These are phyloP conservation scores for Oncorhynchus keta DNA, from an alignment of 2,113 vertebrate genomes.

Conservation along the genomic window DNA sequence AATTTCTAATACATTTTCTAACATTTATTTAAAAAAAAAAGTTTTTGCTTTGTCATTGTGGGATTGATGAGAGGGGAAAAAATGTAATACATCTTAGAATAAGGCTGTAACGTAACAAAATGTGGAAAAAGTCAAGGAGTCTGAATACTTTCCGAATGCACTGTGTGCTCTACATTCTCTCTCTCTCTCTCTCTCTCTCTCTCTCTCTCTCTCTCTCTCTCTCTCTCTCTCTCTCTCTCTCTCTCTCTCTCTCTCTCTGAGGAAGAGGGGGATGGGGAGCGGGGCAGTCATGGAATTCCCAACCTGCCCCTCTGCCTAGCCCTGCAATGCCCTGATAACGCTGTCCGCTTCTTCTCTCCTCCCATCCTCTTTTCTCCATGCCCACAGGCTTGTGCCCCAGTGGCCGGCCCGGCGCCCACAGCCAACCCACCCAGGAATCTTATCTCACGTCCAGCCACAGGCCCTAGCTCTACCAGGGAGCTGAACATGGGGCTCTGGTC, in stretches of 20 bases:
- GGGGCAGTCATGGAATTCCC: slow-evolving; percentile 46
- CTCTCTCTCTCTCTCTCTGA: neutral
- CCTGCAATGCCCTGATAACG: slow-evolving; percentile 74
- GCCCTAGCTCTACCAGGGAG: slow-evolving; percentile 33
- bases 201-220: neutral
- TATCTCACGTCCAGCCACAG: slow-evolving; percentile 74
- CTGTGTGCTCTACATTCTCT: neutral
- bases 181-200: slow-evolving; percentile 3
- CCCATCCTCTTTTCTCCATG: slow-evolving; percentile 24
- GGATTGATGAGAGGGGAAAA: too few relatives aligned
- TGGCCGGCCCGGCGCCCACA: slow-evolving; percentile 63
- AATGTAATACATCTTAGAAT: too few relatives aligned
- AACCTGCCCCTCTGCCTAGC: slow-evolving; percentile 60
- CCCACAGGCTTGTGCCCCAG: slow-evolving; percentile 61
- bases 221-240: slow-evolving; percentile 1
- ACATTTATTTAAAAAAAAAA: too few relatives aligned
- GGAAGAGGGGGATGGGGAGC: slow-evolving; percentile 28
- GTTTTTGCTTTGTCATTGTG: too few relatives aligned
- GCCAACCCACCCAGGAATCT: slow-evolving; percentile 78
- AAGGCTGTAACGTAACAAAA: too few relatives aligned
- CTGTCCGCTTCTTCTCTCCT: slow-evolving; percentile 20
- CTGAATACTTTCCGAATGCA: too few relatives aligned
- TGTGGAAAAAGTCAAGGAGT: too few relatives aligned
- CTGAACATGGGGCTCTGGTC: slow-evolving; percentile 31
- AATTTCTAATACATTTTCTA: too few relatives aligned